Conservation (phyloP, 2,113 vertebrate genomes). For the Eudyptes chrysolophus region DNA sequence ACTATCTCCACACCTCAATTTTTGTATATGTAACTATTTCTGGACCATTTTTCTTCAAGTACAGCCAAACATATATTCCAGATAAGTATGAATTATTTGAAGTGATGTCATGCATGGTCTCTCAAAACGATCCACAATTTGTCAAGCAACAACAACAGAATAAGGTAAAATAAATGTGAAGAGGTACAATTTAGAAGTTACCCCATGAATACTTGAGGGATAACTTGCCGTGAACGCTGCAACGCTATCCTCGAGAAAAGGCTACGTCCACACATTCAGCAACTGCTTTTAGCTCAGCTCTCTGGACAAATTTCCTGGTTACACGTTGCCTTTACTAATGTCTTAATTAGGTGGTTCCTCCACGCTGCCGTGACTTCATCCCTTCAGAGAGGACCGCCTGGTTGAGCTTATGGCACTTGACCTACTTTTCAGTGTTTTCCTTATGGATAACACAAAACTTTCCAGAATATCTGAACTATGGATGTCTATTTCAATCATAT, state of each 20-base stretch:
- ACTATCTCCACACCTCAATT: not conserved
- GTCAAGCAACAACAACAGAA: not conserved
- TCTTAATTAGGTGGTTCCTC: conserved; percentile 23
- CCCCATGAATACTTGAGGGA: not conserved
- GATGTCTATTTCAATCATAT: not conserved
- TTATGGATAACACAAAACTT: conserved; percentile 13
- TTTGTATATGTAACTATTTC: not conserved
- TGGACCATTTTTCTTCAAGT: not conserved
- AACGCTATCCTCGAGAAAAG: rapidly evolving
- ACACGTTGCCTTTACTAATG: not conserved
- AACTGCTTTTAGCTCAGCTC: not conserved
- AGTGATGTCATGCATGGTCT: not conserved
- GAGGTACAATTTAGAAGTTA: not conserved
- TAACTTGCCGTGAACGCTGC: not conserved
- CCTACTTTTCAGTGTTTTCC: conserved; percentile 34
- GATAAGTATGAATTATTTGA: not conserved
- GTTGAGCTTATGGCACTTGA: not conserved
- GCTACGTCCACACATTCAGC: not conserved
- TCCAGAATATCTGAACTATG: not conserved
- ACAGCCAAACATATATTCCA: not conserved
- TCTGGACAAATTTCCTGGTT: not conserved
- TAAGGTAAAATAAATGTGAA: not conserved
- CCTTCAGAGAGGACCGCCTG: not conserved
- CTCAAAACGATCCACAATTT: not conserved
- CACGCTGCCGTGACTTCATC: not conserved